These are phyloP conservation scores for Dermatemys mawii DNA, from an alignment of 2,113 vertebrate genomes.

Conservation along the genomic window DNA sequence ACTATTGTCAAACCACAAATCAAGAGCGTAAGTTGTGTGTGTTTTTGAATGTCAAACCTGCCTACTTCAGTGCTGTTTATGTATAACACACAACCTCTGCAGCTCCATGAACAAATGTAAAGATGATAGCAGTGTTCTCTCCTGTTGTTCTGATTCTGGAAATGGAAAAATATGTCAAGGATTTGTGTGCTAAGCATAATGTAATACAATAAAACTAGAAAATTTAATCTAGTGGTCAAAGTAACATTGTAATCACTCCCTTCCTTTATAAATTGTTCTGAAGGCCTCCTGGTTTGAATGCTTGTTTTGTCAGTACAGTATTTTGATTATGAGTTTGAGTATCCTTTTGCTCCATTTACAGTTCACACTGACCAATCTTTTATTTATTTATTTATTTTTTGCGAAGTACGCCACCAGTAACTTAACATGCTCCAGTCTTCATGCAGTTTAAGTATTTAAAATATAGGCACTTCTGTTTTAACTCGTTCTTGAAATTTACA, in stretches of 20 bases:
- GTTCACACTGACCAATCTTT: not conserved
- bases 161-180: not conserved
- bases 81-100: not conserved
- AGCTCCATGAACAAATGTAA: not conserved
- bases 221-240: slow-evolving; percentile 41
- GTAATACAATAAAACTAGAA: slow-evolving; percentile 32
- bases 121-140: not conserved
- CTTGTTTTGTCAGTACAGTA: not conserved
- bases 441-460: not conserved
- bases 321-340: not conserved
- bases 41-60: slow-evolving; percentile 9
- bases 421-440: not conserved
- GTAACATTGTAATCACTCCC: not conserved
- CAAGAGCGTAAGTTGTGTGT: not conserved
- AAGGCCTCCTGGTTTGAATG: slow-evolving; percentile 6
- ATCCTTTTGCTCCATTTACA: not conserved
- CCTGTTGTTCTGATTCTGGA: slow-evolving; percentile 16
- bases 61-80: not conserved
- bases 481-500: not conserved
- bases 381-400: not conserved
- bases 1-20: slow-evolving; percentile 26
- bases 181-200: not conserved
- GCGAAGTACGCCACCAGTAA: not conserved
- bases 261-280: slow-evolving; percentile 5
- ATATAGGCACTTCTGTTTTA: not conserved